Conservation (phyloP, 2,888 invertebrate species). For the Mesoligia furuncula region DNA sequence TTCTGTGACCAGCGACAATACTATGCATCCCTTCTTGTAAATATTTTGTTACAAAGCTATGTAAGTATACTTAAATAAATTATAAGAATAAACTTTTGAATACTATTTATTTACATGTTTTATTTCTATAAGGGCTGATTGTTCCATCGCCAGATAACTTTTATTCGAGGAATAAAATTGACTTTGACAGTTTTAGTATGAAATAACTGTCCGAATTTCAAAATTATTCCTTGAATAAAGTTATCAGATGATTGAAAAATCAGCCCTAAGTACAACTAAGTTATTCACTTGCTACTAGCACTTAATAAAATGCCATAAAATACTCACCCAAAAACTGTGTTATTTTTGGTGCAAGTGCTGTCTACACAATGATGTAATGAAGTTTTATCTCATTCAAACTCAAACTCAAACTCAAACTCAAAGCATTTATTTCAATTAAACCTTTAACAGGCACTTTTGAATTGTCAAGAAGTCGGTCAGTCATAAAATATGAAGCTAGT, state of each 20-base stretch:
- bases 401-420: no score
- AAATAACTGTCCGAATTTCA: no score
- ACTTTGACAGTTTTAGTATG: no score
- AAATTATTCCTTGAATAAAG: no score
- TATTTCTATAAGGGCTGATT: constrained; percentile 51
- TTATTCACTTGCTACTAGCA: constrained; percentile 8
- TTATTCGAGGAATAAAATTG: no score
- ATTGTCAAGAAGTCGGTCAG: no score
- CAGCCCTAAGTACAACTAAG: constrained; percentile 32
- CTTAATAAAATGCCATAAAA: background rate
- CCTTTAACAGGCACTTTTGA: no score
- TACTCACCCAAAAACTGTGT: background rate
- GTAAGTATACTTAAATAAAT: constrained; percentile 56
- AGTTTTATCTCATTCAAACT: constrained; percentile 6
- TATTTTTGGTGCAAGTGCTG: background rate
- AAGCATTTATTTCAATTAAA: no score
- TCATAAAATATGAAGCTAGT: no score
- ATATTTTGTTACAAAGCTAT: constrained; percentile 76
- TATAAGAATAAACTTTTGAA: constrained; percentile 67
- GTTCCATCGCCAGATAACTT: no score
- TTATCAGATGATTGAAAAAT: no score
- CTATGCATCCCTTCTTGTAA: constrained; percentile 72
- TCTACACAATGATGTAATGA: background rate
- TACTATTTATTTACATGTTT: constrained; percentile 67
- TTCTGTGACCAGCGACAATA: constrained; percentile 70